These are phyloP conservation scores for Hemibagrus guttatus DNA, from an alignment of 2,797 vertebrate species.

Conservation along the genomic window DNA sequence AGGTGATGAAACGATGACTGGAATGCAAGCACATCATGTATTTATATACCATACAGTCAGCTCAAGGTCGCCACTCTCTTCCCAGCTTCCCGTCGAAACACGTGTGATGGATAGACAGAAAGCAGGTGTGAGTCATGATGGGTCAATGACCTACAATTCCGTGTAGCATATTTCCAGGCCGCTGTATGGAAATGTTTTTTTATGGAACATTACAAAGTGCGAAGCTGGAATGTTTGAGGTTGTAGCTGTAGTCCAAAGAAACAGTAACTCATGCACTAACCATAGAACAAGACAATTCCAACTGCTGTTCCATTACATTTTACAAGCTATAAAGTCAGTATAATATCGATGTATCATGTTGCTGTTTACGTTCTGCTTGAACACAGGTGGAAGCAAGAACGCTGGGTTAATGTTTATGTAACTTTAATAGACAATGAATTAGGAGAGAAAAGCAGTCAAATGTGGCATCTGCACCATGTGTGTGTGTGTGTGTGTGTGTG, in stretches of 20 bases:
- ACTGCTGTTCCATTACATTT: conserved; percentile 16
- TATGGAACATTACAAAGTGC: conserved; percentile 20
- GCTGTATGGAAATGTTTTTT: conserved; percentile 47
- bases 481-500: neutral
- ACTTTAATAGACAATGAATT: conserved; percentile 8
- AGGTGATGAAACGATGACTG: conserved; percentile 9
- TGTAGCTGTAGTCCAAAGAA: neutral
- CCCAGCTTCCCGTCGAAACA: conserved; percentile 34
- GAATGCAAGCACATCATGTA: conserved; percentile 27
- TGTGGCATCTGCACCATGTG: neutral
- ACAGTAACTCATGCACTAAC: neutral
- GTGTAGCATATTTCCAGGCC: conserved; percentile 35
- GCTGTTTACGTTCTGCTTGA: neutral
- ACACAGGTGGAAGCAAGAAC: neutral
- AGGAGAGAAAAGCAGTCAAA: neutral
- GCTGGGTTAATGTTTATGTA: neutral
- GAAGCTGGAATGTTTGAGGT: conserved; percentile 30
- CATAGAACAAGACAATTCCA: neutral
- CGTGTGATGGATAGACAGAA: conserved; percentile 25
- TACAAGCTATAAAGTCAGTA: conserved; percentile 13
- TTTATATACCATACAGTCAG: neutral
- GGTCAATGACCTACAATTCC: conserved; percentile 23
- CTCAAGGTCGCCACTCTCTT: conserved; percentile 30
- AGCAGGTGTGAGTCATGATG: conserved; percentile 25
- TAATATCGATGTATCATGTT: neutral